phyloP scores from a whole-genome alignment of 23 tunicate genomes.

The Clavelina lepadiformis region DNA sequence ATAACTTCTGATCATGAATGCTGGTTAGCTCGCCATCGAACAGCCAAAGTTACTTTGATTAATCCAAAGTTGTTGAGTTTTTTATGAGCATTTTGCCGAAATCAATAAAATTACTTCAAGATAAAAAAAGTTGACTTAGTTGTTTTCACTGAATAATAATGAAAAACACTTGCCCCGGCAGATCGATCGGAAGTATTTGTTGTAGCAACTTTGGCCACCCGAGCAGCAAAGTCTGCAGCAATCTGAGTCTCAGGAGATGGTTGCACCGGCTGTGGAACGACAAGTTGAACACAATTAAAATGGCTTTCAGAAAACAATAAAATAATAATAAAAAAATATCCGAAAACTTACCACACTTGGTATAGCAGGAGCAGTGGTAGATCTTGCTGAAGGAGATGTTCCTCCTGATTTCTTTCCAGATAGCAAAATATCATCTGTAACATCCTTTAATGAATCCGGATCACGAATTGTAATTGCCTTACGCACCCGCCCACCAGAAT shows the following conservation, averaged over 20 bases:
- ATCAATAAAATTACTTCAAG: too few species aligned
- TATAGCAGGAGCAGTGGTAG: background rate
- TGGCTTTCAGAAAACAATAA: too few species aligned
- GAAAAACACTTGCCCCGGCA: too few species aligned
- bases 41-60: too few species aligned
- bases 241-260: constrained; percentile 2
- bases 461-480: constrained; percentile 8
- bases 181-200: background rate
- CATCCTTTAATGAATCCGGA: constrained; percentile 15
- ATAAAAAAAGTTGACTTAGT: too few species aligned
- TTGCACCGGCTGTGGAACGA: constrained; percentile 2
- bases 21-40: too few species aligned
- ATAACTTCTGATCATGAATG: too few species aligned
- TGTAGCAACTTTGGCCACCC: constrained; percentile 10
- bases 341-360: constrained; percentile 5
- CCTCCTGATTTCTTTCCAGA: background rate
- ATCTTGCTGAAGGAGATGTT: background rate
- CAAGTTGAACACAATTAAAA: background rate
- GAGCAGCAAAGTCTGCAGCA: constrained; percentile 22
- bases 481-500: too few species aligned
- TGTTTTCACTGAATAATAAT: too few species aligned
- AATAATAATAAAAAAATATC: too few species aligned
- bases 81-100: too few species aligned
- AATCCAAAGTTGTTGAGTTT: too few species aligned
- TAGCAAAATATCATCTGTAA: constrained; percentile 9